Evolutionary conservation across 2,113 vertebrate genomes (phyloP).

Genomic region (Carettochelys insculpta): DNA sequence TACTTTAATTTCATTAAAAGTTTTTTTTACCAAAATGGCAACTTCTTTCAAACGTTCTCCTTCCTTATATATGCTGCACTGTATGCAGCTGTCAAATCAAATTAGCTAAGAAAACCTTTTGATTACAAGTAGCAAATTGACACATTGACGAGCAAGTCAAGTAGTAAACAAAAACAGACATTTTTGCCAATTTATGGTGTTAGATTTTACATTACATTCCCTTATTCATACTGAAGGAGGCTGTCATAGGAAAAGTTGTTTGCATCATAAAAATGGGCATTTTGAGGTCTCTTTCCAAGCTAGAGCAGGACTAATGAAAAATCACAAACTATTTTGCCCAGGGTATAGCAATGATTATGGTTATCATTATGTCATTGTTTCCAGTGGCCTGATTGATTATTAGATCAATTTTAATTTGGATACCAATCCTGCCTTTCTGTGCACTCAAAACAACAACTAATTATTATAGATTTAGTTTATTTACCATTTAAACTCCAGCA

Average conservation of each 20-base stretch:
- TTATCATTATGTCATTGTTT: background rate
- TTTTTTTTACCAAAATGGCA: background rate
- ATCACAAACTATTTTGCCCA: background rate
- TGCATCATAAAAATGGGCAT: background rate
- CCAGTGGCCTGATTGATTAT: background rate
- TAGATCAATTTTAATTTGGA: background rate
- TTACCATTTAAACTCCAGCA: background rate
- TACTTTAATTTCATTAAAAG: background rate
- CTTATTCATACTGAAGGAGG: background rate
- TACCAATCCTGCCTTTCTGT: background rate
- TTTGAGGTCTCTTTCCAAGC: background rate
- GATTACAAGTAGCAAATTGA: slow-evolving; percentile 6
- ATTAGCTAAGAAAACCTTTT: background rate
- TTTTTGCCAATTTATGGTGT: background rate
- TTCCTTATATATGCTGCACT: background rate
- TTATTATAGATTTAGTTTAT: background rate
- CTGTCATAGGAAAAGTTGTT: background rate
- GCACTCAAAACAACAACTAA: background rate
- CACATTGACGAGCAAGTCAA: background rate
- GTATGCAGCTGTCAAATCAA: background rate
- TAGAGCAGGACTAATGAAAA: background rate
- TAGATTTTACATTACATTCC: background rate
- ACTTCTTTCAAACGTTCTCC: background rate
- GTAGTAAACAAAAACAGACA: background rate
- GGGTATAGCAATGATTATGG: background rate